Evolutionary conservation across 2,113 vertebrate species (phyloP).

Genomic region (Chloroceryle aenea): DNA sequence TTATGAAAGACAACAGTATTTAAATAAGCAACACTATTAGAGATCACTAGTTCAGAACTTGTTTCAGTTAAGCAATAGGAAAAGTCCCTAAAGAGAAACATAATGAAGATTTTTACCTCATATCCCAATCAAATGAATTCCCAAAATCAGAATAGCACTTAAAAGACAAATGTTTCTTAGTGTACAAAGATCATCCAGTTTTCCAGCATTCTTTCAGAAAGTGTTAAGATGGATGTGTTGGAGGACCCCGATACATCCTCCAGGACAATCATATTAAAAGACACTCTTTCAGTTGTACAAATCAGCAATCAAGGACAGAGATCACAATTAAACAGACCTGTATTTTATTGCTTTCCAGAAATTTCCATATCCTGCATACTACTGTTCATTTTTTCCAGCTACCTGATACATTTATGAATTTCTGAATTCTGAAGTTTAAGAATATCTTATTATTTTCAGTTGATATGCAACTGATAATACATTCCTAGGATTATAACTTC

Average conservation of each 20-base stretch:
- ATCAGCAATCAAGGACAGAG: background rate
- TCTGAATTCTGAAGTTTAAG: background rate
- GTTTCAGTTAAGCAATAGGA: background rate
- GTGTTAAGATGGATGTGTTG: background rate
- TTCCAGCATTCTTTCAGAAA: background rate
- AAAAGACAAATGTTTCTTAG: background rate
- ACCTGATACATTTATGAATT: background rate
- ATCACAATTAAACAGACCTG: background rate
- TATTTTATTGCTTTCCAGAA: slow-evolving; percentile 26
- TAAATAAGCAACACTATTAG: background rate
- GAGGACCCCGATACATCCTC: background rate
- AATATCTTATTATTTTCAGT: background rate
- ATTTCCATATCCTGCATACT: background rate
- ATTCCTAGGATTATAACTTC: background rate
- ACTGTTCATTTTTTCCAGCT: background rate
- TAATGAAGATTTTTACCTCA: background rate
- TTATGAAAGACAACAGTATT: background rate
- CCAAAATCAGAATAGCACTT: background rate
- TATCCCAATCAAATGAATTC: background rate
- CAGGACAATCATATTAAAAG: background rate
- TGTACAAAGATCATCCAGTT: background rate
- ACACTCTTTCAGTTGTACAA: background rate
- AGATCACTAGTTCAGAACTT: background rate
- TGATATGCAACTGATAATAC: background rate
- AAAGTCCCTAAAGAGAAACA: background rate